Evolutionary conservation across 2,888 invertebrate species (phyloP).

Genomic region (Himalopsyche anomala): DNA sequence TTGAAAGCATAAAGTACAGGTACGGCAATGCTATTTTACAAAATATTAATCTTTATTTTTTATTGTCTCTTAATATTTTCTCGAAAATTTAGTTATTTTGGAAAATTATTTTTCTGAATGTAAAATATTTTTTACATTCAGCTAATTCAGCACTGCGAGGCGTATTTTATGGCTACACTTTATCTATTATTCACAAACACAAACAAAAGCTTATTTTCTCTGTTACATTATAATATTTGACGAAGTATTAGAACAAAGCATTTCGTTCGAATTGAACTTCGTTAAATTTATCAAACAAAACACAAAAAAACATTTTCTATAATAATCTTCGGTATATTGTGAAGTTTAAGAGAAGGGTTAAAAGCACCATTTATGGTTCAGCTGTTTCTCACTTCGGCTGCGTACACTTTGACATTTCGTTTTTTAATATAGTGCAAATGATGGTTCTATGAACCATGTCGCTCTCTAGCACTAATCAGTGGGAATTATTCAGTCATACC

Average conservation of each 20-base stretch:
- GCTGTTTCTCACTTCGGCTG: constrained; percentile 1
- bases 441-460: constrained; percentile 47
- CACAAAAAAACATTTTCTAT: no score
- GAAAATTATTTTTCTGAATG: not conserved
- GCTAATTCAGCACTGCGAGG: no score
- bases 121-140: not conserved
- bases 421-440: not conserved
- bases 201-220: not conserved
- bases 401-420: not conserved
- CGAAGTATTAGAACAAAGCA: not conserved
- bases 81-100: constrained; percentile 22
- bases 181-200: constrained; percentile 45
- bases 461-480: constrained; percentile 56
- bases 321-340: constrained; percentile 1
- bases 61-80: no score
- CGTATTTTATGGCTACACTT: constrained; percentile 33
- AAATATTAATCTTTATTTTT: no score
- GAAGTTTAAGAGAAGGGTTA: constrained; percentile 23
- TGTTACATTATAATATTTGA: not conserved
- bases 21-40: no score
- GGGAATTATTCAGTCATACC: constrained; percentile 45
- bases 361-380: not conserved
- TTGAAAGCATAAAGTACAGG: no score
- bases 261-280: no score
- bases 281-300: not conserved